A percentile compares a stretch with the other conserved stretches of the same genome.
These are phyloP conservation scores for Netelia virgata DNA, from an alignment of 2,888 invertebrate genomes.

Conservation along the genomic window DNA sequence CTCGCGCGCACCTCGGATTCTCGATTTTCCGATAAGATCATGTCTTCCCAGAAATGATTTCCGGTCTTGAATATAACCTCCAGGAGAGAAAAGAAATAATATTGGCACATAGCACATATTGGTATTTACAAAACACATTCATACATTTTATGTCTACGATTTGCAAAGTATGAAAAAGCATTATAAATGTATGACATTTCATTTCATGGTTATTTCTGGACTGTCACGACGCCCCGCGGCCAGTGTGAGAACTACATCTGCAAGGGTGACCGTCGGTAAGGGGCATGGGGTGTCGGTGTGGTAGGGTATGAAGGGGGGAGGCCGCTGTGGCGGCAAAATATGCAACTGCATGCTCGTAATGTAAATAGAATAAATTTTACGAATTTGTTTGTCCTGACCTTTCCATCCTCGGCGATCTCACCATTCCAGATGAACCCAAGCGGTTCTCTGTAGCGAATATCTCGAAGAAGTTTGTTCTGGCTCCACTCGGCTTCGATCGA, in stretches of 20 bases:
- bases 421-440: constrained; percentile 87
- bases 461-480: constrained; percentile 86
- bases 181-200: too few relatives aligned
- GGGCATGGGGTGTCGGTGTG: too few relatives aligned
- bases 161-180: too few relatives aligned
- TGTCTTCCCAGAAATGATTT: constrained; percentile 75
- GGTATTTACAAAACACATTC: too few relatives aligned
- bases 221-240: too few relatives aligned
- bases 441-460: constrained; percentile 85
- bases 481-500: constrained; percentile 85
- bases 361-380: neutral
- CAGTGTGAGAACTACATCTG: too few relatives aligned
- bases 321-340: too few relatives aligned
- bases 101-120: too few relatives aligned
- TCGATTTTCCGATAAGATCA: constrained; percentile 24
- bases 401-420: constrained; percentile 78
- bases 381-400: constrained; percentile 22
- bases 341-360: constrained; percentile 11
- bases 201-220: too few relatives aligned
- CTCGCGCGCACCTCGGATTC: constrained; percentile 24
- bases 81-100: constrained; percentile 50
- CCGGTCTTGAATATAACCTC: constrained; percentile 68
- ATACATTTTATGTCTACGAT: too few relatives aligned
- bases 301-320: too few relatives aligned
- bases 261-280: too few relatives aligned